Evolutionary conservation across 2,113 vertebrate genomes (phyloP).

Genomic region (Lanius collurio): DNA sequence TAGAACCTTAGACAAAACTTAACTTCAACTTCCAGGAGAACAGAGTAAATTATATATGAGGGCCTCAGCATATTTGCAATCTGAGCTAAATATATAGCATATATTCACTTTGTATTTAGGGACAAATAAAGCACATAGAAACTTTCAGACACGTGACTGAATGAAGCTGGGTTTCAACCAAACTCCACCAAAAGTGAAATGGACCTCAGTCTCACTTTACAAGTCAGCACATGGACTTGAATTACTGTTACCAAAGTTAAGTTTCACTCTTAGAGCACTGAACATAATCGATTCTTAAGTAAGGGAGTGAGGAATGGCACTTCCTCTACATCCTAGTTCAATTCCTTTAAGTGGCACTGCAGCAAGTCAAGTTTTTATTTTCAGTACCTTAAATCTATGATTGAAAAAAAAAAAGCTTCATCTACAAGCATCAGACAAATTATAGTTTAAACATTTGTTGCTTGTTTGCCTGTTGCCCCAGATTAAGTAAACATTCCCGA

Average conservation of each 20-base stretch:
- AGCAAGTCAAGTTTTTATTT: background rate
- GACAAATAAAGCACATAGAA: background rate
- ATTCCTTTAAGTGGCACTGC: background rate
- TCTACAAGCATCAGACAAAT: background rate
- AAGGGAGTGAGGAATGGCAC: background rate
- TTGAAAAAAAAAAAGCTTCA: background rate
- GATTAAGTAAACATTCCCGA: background rate
- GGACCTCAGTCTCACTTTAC: background rate
- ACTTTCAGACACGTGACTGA: background rate
- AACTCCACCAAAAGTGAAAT: background rate
- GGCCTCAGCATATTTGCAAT: background rate
- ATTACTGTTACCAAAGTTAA: background rate
- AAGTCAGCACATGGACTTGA: background rate
- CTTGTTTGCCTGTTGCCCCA: background rate
- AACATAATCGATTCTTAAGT: background rate
- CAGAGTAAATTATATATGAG: background rate
- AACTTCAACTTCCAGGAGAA: background rate
- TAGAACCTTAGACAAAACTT: background rate
- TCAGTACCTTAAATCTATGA: background rate
- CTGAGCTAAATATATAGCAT: background rate
- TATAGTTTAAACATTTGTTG: background rate
- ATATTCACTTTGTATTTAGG: background rate
- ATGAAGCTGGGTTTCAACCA: background rate
- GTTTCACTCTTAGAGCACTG: background rate
- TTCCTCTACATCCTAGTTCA: background rate